Conservation (phyloP, 2,797 vertebrate genomes). For the Podarcis siculus region DNA sequence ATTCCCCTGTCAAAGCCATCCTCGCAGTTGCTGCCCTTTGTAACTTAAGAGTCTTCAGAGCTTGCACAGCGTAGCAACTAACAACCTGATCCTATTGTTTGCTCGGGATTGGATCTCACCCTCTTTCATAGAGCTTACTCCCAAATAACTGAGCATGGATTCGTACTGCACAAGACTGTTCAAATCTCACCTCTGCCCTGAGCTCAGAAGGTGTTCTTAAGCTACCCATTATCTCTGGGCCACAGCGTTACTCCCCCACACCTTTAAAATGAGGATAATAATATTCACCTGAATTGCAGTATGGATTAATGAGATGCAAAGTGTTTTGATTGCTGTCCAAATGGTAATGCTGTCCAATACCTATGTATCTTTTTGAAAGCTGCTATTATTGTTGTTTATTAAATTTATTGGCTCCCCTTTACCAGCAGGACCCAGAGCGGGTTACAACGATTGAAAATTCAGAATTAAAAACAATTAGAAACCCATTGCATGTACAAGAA, state of each 20-base stretch:
- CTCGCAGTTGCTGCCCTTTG: background rate
- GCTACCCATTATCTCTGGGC: background rate
- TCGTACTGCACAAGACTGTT: background rate
- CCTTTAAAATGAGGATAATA: background rate
- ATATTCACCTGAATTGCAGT: background rate
- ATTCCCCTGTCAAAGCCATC: background rate
- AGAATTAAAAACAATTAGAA: no score
- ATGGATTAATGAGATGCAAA: background rate
- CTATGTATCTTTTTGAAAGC: background rate
- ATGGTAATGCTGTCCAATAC: background rate
- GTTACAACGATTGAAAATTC: no score
- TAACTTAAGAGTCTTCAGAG: background rate
- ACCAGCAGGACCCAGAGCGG: no score
- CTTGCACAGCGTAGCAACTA: background rate
- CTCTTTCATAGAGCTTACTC: background rate
- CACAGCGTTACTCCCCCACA: background rate
- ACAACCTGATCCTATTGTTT: background rate
- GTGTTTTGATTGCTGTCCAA: background rate
- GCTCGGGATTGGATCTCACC: background rate
- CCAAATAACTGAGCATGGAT: background rate
- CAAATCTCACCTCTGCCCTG: background rate
- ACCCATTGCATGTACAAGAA: no score
- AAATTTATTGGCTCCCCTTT: no score
- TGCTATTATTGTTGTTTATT: no score
- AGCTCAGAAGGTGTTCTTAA: background rate